Conservation (phyloP, 2,113 vertebrate species). For the Sminthopsis crassicaudata region DNA sequence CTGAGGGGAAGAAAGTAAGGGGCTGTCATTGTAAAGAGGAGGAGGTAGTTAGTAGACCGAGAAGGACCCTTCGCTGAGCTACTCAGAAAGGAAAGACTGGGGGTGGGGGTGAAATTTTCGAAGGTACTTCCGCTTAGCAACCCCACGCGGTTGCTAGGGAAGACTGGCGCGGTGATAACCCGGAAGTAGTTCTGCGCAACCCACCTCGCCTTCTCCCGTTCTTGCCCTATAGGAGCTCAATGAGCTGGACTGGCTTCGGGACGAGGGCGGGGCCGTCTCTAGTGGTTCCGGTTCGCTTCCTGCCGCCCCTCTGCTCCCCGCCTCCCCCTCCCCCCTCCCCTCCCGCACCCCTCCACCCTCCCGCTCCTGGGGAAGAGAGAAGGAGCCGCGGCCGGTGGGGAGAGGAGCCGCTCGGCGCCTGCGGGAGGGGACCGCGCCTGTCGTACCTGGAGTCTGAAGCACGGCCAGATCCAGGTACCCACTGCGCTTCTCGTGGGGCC, state of each 20-base stretch:
- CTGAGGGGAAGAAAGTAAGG: slow-evolving; percentile 4
- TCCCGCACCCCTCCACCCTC: slow-evolving; percentile 67
- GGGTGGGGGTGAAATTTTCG: slow-evolving; percentile 23
- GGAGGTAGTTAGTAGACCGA: not conserved
- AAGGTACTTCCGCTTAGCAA: slow-evolving; percentile 83
- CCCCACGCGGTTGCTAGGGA: slow-evolving; percentile 85
- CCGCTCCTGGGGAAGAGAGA: slow-evolving; percentile 60
- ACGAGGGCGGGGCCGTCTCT: not conserved
- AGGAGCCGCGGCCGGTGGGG: slow-evolving; percentile 52
- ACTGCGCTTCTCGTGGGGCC: slow-evolving; percentile 12
- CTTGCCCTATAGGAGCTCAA: slow-evolving; percentile 54
- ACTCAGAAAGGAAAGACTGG: slow-evolving; percentile 11
- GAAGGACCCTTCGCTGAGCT: not conserved
- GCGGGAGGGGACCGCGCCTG: slow-evolving; percentile 39
- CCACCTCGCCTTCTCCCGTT: not conserved
- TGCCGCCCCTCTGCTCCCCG: slow-evolving; percentile 59
- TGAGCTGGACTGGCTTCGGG: not conserved
- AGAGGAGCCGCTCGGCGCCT: slow-evolving; percentile 25
- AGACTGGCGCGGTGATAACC: slow-evolving; percentile 8
- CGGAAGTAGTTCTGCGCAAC: slow-evolving; percentile 69
- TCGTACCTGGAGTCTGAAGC: slow-evolving; percentile 9
- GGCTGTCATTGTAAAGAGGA: not conserved
- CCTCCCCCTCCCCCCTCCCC: slow-evolving; percentile 52
- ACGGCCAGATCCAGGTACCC: slow-evolving; percentile 59
- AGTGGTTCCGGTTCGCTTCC: slow-evolving; percentile 50